A percentile compares a stretch with the other conserved stretches of the same genome.
These are phyloP conservation scores for Mobula hypostoma DNA, from an alignment of 2,113 vertebrate genomes.

Conservation along the genomic window DNA sequence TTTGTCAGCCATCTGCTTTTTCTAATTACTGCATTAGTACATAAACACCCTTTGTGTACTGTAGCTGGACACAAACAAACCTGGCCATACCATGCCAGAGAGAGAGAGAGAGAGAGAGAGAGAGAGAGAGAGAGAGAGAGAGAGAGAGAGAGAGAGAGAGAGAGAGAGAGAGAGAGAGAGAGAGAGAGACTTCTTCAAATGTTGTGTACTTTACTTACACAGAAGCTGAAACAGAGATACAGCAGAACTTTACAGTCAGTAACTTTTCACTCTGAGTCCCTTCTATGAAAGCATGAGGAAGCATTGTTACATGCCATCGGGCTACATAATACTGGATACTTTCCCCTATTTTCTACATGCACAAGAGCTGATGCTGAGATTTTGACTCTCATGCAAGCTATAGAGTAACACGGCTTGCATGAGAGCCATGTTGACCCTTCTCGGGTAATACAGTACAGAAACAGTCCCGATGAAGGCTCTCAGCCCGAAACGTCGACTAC, in stretches of 20 bases:
- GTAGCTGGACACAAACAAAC: not conserved
- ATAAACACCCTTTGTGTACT: not conserved
- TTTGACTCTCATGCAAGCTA: not conserved
- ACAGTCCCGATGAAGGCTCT: too few species aligned
- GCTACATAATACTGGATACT: not conserved
- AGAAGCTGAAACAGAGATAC: not conserved
- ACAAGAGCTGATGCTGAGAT: not conserved
- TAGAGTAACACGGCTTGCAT: not conserved
- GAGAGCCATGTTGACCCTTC: too few species aligned
- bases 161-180: not conserved
- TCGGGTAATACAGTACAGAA: too few species aligned
- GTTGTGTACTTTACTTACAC: not conserved
- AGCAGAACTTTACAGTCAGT: not conserved
- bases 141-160: not conserved
- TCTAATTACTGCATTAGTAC: not conserved
- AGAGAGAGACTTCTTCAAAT: not conserved
- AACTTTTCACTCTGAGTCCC: not conserved
- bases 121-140: not conserved
- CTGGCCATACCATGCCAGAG: not conserved
- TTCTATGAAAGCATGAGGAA: not conserved
- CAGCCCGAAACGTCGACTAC: too few species aligned
- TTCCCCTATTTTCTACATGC: not conserved
- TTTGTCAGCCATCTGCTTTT: not conserved
- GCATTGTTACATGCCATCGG: not conserved
- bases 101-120: not conserved